A percentile compares a stretch with the other conserved stretches of the same genome.
These are phyloP conservation scores for Lutjanus erythropterus DNA, from an alignment of 2,113 vertebrate species.

Conservation along the genomic window DNA sequence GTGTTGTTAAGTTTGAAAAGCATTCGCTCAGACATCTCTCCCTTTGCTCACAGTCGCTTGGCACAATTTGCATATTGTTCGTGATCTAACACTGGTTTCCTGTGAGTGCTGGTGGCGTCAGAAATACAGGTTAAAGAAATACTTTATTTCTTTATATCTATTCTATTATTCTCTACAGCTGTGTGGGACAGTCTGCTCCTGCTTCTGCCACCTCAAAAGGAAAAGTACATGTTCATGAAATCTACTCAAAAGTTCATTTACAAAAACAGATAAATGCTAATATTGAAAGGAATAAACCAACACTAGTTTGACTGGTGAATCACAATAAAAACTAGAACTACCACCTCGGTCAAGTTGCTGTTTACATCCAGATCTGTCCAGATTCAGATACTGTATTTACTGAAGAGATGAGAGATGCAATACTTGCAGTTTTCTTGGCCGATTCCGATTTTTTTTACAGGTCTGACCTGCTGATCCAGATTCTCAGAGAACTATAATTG, in stretches of 20 bases:
- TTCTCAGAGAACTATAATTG: too few species aligned
- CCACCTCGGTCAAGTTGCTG: too few species aligned
- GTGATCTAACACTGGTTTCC: constrained; percentile 24
- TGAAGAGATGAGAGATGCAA: too few species aligned
- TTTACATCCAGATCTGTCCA: too few species aligned
- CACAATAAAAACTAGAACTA: too few species aligned
- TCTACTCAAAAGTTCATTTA: background rate
- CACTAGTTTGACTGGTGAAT: too few species aligned
- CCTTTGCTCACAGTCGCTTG: constrained; percentile 15
- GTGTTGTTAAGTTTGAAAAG: constrained; percentile 44
- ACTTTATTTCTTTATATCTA: background rate
- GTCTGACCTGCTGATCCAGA: too few species aligned
- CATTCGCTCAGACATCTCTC: constrained; percentile 43
- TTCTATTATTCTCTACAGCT: background rate
- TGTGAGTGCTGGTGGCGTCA: constrained; percentile 23
- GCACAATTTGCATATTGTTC: constrained; percentile 37
- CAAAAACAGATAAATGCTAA: too few species aligned
- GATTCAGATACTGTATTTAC: too few species aligned
- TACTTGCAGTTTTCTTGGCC: too few species aligned
- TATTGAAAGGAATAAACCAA: too few species aligned
- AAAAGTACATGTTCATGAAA: background rate
- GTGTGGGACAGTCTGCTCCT: background rate
- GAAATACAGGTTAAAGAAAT: background rate
- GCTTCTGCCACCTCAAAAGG: background rate
- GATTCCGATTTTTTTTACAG: too few species aligned